These are phyloP conservation scores for Dicyrtoma fusca DNA, from an alignment of 2,888 invertebrate species.

Conservation along the genomic window DNA sequence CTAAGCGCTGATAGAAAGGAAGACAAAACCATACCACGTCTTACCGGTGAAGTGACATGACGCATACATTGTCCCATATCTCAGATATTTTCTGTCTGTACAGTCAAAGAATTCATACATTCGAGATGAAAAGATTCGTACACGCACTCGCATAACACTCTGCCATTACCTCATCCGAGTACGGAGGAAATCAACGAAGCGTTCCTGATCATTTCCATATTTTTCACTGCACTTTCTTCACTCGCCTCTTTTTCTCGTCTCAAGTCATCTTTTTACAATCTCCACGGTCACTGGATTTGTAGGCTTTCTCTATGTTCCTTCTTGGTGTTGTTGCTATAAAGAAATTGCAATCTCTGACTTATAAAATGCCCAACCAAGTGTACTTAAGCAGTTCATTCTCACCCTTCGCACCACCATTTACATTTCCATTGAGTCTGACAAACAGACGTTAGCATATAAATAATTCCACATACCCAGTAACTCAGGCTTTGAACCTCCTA, in stretches of 20 bases:
- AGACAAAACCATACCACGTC: too few species aligned
- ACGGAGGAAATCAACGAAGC: slow-evolving; percentile 11
- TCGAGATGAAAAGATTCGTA: too few species aligned
- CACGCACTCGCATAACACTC: too few species aligned
- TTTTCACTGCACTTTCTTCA: slow-evolving; percentile 19
- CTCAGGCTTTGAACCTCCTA: background rate
- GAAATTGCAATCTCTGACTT: slow-evolving; percentile 30
- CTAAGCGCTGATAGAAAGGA: too few species aligned
- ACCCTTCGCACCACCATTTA: slow-evolving; percentile 9
- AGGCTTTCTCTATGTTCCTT: too few species aligned
- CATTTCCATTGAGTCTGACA: slow-evolving; percentile 25
- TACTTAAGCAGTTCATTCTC: slow-evolving; percentile 27
- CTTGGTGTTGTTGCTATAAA: background rate
- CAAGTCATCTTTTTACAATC: background rate
- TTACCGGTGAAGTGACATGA: too few species aligned
- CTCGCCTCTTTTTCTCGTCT: slow-evolving; percentile 2
- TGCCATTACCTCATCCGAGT: background rate
- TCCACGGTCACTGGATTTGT: background rate
- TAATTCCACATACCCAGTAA: too few species aligned
- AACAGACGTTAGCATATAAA: background rate
- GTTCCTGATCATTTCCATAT: slow-evolving; percentile 33
- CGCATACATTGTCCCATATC: too few species aligned
- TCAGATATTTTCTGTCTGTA: too few species aligned
- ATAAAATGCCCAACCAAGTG: slow-evolving; percentile 23
- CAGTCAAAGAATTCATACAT: too few species aligned